phyloP scores from a whole-genome alignment of 2,888 invertebrate genomes.

The Agrotis exclamationis region DNA sequence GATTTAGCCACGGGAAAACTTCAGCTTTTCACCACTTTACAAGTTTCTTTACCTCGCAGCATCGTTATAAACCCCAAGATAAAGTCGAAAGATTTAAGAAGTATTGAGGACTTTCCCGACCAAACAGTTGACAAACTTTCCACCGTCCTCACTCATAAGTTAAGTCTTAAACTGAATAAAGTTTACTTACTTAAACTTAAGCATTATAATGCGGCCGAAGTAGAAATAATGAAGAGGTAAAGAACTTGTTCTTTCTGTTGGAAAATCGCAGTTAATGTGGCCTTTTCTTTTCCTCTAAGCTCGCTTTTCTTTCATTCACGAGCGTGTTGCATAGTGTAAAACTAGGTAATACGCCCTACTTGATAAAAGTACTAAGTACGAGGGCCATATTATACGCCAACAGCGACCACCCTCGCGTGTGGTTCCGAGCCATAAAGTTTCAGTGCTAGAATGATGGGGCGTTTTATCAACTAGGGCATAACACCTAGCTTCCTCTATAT shows the following conservation, averaged over 20 bases:
- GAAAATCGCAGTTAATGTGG: not conserved
- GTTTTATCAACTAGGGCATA: too few species aligned
- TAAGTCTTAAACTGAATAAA: conserved; percentile 26
- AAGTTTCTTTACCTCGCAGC: not conserved
- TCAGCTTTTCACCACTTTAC: not conserved
- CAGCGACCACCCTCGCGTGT: too few species aligned
- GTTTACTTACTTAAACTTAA: conserved; percentile 20
- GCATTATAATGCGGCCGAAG: conserved; percentile 6
- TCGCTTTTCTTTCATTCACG: conserved; percentile 1
- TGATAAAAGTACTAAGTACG: too few species aligned
- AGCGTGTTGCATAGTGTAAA: too few species aligned
- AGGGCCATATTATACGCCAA: too few species aligned
- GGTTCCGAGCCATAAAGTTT: too few species aligned
- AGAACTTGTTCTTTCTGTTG: conserved; percentile 12
- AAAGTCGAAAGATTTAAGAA: conserved; percentile 22
- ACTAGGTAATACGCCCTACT: too few species aligned
- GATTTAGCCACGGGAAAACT: not conserved
- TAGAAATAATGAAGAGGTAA: conserved; percentile 24
- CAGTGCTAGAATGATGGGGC: too few species aligned
- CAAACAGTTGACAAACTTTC: conserved; percentile 4
- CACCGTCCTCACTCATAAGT: conserved; percentile 16
- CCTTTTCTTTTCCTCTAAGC: not conserved
- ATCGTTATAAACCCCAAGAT: not conserved
- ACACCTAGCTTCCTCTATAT: too few species aligned
- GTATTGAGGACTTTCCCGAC: conserved; percentile 12